Evolutionary conservation across 2,888 invertebrate species (phyloP).

Genomic region (Euplexia lucipara): DNA sequence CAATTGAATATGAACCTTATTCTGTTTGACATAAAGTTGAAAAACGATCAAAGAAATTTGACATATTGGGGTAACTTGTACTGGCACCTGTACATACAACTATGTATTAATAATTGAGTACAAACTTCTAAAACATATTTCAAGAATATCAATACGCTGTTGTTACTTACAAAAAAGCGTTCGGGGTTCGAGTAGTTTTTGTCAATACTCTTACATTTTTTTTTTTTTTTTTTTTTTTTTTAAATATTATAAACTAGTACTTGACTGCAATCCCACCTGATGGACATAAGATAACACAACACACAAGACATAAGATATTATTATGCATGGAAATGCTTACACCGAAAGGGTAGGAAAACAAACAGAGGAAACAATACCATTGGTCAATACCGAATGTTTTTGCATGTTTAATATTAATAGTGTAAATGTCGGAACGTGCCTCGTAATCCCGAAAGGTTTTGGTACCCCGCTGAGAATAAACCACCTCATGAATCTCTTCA

Average conservation of each 20-base stretch:
- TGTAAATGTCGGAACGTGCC: slow-evolving; percentile 26
- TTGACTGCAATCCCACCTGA: too few relatives aligned
- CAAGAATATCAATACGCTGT: slow-evolving; percentile 45
- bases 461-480: slow-evolving; percentile 10
- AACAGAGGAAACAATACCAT: slow-evolving; percentile 53
- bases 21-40: too few relatives aligned
- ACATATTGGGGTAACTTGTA: too few relatives aligned
- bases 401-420: slow-evolving; percentile 57
- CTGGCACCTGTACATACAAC: slow-evolving; percentile 3
- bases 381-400: slow-evolving; percentile 56
- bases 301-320: slow-evolving; percentile 48
- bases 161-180: slow-evolving; percentile 37
- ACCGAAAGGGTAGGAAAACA: slow-evolving; percentile 49
- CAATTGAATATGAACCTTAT: too few relatives aligned
- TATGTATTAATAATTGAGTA: slow-evolving; percentile 42
- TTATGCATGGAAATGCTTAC: slow-evolving; percentile 59
- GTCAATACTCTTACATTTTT: slow-evolving; percentile 59
- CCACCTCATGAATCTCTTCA: slow-evolving; percentile 2
- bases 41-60: too few relatives aligned
- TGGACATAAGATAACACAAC: too few relatives aligned
- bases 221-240: too few relatives aligned
- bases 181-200: slow-evolving; percentile 46
- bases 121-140: slow-evolving; percentile 39
- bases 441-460: slow-evolving; percentile 4
- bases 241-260: too few relatives aligned